Evolutionary conservation across 2,113 vertebrate species (phyloP).

Genomic region (Romanogobio albipinnatus): DNA sequence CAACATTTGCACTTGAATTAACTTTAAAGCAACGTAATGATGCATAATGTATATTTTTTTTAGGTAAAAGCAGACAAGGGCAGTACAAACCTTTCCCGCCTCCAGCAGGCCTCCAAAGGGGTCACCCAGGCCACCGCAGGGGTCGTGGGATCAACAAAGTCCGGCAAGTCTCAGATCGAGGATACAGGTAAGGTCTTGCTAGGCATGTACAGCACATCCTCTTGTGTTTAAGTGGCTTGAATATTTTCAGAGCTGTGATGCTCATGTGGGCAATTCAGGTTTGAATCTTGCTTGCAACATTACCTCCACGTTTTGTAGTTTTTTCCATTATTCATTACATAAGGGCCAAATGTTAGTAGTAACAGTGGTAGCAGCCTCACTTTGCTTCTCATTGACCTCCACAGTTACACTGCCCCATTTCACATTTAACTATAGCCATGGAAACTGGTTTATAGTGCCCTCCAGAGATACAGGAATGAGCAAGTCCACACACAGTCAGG

Average conservation of each 20-base stretch:
- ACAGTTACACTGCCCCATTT: conserved; percentile 16
- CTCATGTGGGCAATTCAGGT: conserved; percentile 2
- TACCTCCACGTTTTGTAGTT: not conserved
- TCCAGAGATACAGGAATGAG: conserved; percentile 29
- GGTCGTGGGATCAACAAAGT: conserved; percentile 93
- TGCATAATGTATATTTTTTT: not conserved
- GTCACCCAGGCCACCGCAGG: conserved; percentile 91
- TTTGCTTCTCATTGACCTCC: conserved; percentile 20
- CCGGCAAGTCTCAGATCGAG: conserved; percentile 91
- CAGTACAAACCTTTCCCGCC: conserved; percentile 85
- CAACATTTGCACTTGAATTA: not conserved
- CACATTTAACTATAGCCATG: not conserved
- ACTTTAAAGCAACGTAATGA: not conserved
- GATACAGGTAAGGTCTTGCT: conserved; percentile 80
- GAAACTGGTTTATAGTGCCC: conserved; percentile 17
- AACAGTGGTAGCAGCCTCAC: not conserved
- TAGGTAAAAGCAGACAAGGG: conserved; percentile 97
- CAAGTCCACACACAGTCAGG: not conserved
- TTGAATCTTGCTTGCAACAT: not conserved
- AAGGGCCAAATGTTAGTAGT: not conserved
- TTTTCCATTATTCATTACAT: not conserved
- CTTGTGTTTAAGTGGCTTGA: not conserved
- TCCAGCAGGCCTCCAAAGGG: conserved; percentile 87
- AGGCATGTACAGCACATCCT: not conserved
- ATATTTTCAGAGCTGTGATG: not conserved